Base-by-base conservation (phyloP, 2,113 vertebrate species). In the Stomatorhinus ivindoensis region DNA sequence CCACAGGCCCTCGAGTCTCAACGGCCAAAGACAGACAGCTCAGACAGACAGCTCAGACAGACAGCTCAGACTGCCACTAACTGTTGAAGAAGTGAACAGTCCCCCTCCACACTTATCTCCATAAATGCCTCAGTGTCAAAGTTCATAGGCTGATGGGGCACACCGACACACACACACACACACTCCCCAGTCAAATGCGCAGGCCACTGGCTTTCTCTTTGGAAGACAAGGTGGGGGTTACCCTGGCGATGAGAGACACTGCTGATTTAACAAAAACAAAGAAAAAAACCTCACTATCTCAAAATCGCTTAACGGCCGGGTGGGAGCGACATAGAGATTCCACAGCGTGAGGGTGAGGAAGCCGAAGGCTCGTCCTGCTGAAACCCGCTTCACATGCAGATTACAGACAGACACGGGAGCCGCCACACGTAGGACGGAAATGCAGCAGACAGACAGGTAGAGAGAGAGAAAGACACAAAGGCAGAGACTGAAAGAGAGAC, bases 51-150 rank as follows among this genome's bases (percentile, higher is more conserved):
- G 89, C 47, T 46, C 88, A 39, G 69, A 90, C 91, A 92, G 89
- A 19, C 61, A 27, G 89, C 86, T 48, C 91, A 90, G 88, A 91
- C 90, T 91, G 91, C 82, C 91, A 65, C 85, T 50, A 91, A 93
- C 89, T 90, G 89, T 61, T 91, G 91, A 93, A 92, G 91, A 93
- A 92, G 88, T 91, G 86, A 58, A 86, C 92, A 93, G 91, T 92
- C 91, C 92, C 92, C 89, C 92, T 92, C 93, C 92, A 93, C 89
- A 93, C 91, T 93, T 94, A 93, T 94, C 93, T 93, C 89, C 89
- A 92, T 91, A 93, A 93, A 94, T 92, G 91, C 88, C 92, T 90
- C 90, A 89, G 91, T 94, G 93, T 94, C 91, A 93, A 92, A 92
- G 94, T 93, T 94, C 93, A 94, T 88, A 89, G 88, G 89, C 89